Conservation (phyloP, 2,888 invertebrate species). For the Caenorhabditis sp. region DNA sequence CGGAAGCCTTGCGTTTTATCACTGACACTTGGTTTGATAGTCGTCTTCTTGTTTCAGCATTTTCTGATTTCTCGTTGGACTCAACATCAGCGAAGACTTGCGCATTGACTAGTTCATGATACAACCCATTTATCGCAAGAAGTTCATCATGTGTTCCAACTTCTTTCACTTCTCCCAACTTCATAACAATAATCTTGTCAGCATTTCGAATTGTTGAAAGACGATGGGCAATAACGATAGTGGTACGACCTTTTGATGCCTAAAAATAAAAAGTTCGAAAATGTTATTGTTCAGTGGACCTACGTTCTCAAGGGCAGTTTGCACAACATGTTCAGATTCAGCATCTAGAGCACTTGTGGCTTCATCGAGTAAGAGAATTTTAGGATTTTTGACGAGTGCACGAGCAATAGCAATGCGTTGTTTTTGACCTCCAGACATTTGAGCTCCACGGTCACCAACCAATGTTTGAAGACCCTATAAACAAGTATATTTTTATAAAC, state of each 20-base stretch:
- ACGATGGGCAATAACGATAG: conserved; percentile 74
- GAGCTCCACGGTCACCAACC: conserved; percentile 73
- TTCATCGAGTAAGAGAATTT: conserved; percentile 61
- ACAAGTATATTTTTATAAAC: no score
- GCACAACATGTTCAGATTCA: conserved; percentile 57
- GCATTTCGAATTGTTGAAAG: conserved; percentile 74
- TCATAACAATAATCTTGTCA: conserved; percentile 74
- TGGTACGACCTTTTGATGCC: conserved; percentile 71
- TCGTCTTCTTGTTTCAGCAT: conserved; percentile 12
- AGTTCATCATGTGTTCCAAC: conserved; percentile 79
- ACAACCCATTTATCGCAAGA: conserved; percentile 76
- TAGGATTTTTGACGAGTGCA: conserved; percentile 48
- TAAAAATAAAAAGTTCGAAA: conserved; percentile 10
- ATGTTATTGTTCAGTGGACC: background rate
- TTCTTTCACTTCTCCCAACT: conserved; percentile 67
- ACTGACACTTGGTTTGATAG: conserved; percentile 28
- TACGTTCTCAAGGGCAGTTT: conserved; percentile 58
- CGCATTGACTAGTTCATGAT: conserved; percentile 75
- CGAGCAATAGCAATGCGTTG: conserved; percentile 74
- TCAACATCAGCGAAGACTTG: conserved; percentile 63
- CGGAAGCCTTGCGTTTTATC: background rate
- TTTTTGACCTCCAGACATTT: conserved; percentile 73
- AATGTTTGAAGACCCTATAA: conserved; percentile 71
- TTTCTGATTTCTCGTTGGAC: conserved; percentile 7
- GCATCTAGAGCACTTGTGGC: conserved; percentile 62